Evolutionary conservation across 2,113 vertebrate species (phyloP).

Genomic region (Heteronetta atricapilla): DNA sequence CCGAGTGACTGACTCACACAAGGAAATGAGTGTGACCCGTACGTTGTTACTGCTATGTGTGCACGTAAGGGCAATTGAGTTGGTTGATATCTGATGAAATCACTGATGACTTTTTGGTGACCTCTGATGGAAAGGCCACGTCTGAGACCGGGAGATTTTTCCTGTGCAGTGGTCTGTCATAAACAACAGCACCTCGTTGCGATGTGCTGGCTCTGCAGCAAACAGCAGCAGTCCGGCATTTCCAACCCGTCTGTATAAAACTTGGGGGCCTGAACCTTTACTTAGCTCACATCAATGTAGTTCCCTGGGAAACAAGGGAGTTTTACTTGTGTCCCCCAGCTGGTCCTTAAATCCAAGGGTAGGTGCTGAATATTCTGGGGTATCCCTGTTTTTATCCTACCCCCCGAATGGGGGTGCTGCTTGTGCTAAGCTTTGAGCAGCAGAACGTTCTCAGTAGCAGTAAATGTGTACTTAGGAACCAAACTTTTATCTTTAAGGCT

Average conservation of each 20-base stretch:
- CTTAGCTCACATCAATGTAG: neutral
- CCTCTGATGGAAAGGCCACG: conserved; percentile 39
- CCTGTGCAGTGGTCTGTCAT: neutral
- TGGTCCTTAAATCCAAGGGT: neutral
- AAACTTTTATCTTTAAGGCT: neutral
- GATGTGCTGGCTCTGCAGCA: neutral
- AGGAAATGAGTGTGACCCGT: conserved; percentile 64
- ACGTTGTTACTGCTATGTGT: conserved; percentile 41
- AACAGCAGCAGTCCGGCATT: neutral
- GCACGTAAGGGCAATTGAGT: conserved; percentile 64
- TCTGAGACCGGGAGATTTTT: conserved; percentile 22
- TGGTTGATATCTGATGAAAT: conserved; percentile 66
- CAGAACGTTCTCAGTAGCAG: neutral
- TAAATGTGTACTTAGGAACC: neutral
- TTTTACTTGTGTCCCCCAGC: neutral
- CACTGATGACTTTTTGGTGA: conserved; percentile 62
- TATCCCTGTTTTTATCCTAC: neutral
- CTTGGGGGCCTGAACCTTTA: neutral
- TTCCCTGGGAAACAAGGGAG: neutral
- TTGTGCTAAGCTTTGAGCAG: neutral
- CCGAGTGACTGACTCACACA: conserved; percentile 52
- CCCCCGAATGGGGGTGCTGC: neutral
- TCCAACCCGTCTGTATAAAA: neutral
- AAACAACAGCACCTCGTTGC: conserved; percentile 44
- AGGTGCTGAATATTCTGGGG: neutral